Conservation (phyloP, 1,140 invertebrate genomes). For the Papilio glaucus region DNA sequence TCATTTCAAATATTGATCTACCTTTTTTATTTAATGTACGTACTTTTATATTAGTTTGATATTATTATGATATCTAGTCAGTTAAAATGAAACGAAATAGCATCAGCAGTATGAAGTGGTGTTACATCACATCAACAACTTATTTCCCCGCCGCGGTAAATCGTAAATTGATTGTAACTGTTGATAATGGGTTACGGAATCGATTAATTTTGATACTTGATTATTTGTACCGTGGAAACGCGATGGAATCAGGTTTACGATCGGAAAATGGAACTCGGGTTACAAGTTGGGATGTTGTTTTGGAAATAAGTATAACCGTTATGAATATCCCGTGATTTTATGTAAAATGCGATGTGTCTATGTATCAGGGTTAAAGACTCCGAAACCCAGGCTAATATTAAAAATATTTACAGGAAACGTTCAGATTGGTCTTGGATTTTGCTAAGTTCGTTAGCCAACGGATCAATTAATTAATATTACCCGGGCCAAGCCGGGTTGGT, state of each 20-base stretch:
- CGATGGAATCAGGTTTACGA: constrained; percentile 17
- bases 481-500: too few species aligned
- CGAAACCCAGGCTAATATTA: too few species aligned
- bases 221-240: constrained; percentile 27
- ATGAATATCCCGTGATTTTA: too few species aligned
- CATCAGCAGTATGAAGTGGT: neutral
- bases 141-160: constrained; percentile 27
- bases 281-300: neutral
- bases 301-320: neutral
- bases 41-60: neutral
- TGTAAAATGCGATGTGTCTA: too few species aligned
- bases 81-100: neutral
- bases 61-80: neutral
- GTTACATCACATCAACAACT: constrained; percentile 10
- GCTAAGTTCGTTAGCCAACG: too few species aligned
- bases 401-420: too few species aligned
- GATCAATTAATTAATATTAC: too few species aligned
- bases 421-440: too few species aligned
- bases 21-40: neutral
- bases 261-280: neutral
- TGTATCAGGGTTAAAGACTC: too few species aligned
- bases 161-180: constrained; percentile 38
- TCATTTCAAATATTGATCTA: too few species aligned
- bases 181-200: constrained; percentile 35
- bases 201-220: constrained; percentile 32